Conservation (phyloP, 1,140 invertebrate species). For the Drosophila prosaltans region DNA sequence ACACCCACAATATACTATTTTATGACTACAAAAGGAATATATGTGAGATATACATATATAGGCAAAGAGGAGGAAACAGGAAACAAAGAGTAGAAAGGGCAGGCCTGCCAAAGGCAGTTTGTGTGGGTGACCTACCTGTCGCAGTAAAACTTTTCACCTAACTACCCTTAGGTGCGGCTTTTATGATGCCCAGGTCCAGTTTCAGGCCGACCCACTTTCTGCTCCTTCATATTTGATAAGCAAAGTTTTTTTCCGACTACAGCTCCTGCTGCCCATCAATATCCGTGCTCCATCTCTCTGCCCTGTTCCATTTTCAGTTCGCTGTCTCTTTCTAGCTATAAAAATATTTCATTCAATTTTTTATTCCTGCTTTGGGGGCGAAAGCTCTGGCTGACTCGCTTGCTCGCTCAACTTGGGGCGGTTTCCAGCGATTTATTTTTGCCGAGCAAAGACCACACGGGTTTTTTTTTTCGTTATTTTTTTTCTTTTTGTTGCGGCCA, state of each 20-base stretch:
- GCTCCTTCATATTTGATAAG: conserved; percentile 80
- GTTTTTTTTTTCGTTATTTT: conserved; percentile 48
- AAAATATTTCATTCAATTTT: conserved; percentile 82
- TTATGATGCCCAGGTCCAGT: conserved; percentile 57
- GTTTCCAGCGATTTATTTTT: conserved; percentile 77
- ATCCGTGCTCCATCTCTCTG: conserved; percentile 47
- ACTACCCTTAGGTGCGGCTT: conserved; percentile 73
- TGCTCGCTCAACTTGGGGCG: conserved; percentile 40
- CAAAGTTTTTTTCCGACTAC: conserved; percentile 52
- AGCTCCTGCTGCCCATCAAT: conserved; percentile 70
- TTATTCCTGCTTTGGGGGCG: conserved; percentile 57
- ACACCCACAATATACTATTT: conserved; percentile 54
- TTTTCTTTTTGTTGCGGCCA: conserved; percentile 49
- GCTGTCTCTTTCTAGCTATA: conserved; percentile 45
- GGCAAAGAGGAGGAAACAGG: conserved; percentile 4
- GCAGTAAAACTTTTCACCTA: conserved; percentile 76
- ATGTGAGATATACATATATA: conserved; percentile 43
- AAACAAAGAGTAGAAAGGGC: conserved; percentile 23
- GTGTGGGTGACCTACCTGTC: conserved; percentile 62
- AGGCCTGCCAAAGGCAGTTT: conserved; percentile 6
- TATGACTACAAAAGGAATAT: conserved; percentile 66
- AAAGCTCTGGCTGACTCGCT: conserved; percentile 40
- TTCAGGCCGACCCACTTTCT: conserved; percentile 58
- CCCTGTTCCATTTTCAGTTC: conserved; percentile 7
- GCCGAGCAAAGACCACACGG: conserved; percentile 63